phyloP scores from a whole-genome alignment of 1,140 invertebrate genomes.

The Holotrichia oblita region DNA sequence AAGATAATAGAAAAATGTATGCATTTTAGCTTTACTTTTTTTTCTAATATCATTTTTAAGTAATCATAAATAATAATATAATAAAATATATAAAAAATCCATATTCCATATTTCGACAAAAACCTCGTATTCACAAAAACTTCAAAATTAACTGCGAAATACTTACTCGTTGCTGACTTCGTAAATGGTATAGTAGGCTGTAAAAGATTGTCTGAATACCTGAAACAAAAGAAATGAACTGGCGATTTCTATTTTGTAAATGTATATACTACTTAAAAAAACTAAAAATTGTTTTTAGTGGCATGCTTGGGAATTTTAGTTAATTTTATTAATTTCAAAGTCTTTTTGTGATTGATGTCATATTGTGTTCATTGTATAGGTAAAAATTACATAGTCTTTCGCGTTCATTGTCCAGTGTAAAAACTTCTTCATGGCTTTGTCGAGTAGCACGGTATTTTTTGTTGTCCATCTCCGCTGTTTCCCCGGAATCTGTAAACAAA shows the following conservation, averaged over 20 bases:
- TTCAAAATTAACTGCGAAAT: slow-evolving; percentile 16
- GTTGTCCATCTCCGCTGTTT: slow-evolving; percentile 17
- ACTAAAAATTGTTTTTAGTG: background rate
- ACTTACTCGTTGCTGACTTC: slow-evolving; percentile 87
- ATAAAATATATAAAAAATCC: no score
- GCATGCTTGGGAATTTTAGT: background rate
- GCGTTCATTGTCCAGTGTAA: slow-evolving; percentile 11
- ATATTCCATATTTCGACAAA: no score
- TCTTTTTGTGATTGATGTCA: background rate
- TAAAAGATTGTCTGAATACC: slow-evolving; percentile 83
- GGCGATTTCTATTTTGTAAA: background rate
- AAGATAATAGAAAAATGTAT: no score
- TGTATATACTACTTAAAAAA: no score
- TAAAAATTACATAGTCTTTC: slow-evolving; percentile 19
- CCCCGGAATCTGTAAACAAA: slow-evolving; percentile 30
- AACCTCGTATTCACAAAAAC: no score
- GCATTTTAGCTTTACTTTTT: no score
- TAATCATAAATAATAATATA: no score
- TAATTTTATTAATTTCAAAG: background rate
- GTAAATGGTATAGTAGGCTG: slow-evolving; percentile 85
- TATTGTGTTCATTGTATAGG: slow-evolving; percentile 1
- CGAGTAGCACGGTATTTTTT: background rate
- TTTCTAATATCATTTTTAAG: no score
- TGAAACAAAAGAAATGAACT: slow-evolving; percentile 62
- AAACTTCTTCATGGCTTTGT: slow-evolving; percentile 24